phyloP scores from a whole-genome alignment of 2,888 invertebrate species.

The Aleiodes testaceus region DNA sequence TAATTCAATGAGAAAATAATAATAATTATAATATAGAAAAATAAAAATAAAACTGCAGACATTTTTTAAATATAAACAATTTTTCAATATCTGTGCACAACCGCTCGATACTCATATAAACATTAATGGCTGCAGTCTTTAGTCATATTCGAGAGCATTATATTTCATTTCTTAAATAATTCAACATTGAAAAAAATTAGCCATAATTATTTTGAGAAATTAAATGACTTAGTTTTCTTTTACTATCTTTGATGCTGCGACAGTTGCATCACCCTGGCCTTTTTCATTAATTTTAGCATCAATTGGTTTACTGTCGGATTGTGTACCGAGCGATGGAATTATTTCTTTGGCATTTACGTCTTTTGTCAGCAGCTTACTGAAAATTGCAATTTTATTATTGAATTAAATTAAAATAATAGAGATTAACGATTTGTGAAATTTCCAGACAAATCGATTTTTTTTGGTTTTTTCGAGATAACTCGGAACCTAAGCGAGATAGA shows the following conservation, averaged over 20 bases:
- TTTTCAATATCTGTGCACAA: constrained; percentile 48
- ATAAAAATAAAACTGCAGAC: constrained; percentile 14
- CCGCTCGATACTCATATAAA: constrained; percentile 60
- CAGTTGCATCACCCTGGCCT: constrained; percentile 65
- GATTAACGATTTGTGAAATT: too few species aligned
- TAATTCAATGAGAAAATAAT: neutral
- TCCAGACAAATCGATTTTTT: too few species aligned
- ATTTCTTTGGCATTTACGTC: constrained; percentile 60
- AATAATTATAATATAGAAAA: neutral
- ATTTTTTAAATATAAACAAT: constrained; percentile 47
- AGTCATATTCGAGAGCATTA: constrained; percentile 64
- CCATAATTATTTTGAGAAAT: constrained; percentile 21
- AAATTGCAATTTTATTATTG: constrained; percentile 47
- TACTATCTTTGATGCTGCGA: constrained; percentile 54
- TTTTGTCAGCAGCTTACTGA: constrained; percentile 53
- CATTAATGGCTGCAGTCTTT: constrained; percentile 68
- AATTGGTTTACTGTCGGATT: constrained; percentile 64
- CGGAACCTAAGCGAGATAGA: too few species aligned
- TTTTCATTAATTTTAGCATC: constrained; percentile 63
- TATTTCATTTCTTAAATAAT: constrained; percentile 45
- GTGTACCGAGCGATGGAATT: constrained; percentile 59
- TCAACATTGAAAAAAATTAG: neutral
- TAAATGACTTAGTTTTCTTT: constrained; percentile 40
- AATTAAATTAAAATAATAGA: too few species aligned
- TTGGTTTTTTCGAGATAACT: too few species aligned